A percentile compares a stretch with the other conserved stretches of the same genome.
These are phyloP conservation scores for Molorchus minor DNA, from an alignment of 2,888 invertebrate genomes.

Conservation along the genomic window DNA sequence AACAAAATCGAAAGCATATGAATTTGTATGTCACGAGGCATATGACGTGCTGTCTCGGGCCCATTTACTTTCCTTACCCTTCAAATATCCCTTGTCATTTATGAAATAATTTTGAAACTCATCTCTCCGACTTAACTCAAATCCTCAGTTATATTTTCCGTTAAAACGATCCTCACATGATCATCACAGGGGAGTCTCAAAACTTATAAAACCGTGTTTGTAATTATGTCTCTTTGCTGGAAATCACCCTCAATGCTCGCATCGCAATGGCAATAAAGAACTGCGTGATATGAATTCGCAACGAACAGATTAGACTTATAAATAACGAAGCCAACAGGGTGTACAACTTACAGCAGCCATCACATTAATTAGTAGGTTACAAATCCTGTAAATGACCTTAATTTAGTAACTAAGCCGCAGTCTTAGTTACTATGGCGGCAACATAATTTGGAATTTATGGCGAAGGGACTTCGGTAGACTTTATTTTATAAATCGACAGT, in stretches of 20 bases:
- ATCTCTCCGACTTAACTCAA: too few species aligned
- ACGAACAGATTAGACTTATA: constrained; percentile 2
- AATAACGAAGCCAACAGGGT: constrained; percentile 20
- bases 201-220: not conserved
- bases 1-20: too few species aligned
- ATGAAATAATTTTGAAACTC: too few species aligned
- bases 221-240: not conserved
- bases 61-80: too few species aligned
- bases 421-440: constrained; percentile 4
- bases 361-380: constrained; percentile 21
- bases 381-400: constrained; percentile 12
- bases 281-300: not conserved
- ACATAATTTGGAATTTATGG: constrained; percentile 12
- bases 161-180: too few species aligned
- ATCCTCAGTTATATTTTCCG: too few species aligned
- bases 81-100: too few species aligned
- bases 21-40: too few species aligned
- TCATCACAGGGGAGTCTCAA: not conserved
- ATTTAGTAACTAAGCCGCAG: constrained; percentile 8
- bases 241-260: not conserved
- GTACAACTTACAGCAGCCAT: constrained; percentile 29
- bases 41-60: too few species aligned
- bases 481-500: not conserved
- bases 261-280: not conserved
- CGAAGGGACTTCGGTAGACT: not conserved